Percentiles rank a stretch among this genome's conserved stretches.
These are phyloP conservation scores for Eupithecia exiguata DNA, from an alignment of 2,888 invertebrate genomes.

Conservation along the genomic window DNA sequence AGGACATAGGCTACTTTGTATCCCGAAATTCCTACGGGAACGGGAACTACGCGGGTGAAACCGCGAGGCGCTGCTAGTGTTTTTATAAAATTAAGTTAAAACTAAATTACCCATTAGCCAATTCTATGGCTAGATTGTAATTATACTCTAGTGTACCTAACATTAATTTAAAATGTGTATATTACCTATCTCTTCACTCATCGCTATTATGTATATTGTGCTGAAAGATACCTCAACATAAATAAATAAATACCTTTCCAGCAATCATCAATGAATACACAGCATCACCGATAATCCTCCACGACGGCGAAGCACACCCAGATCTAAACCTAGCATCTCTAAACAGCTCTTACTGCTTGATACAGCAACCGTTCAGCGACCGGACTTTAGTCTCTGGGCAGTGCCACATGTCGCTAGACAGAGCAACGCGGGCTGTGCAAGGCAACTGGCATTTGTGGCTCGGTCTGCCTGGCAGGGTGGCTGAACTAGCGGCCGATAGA, in stretches of 20 bases:
- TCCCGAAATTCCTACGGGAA: too few relatives aligned
- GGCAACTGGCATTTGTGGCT: slow-evolving; percentile 76
- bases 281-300: slow-evolving; percentile 58
- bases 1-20: too few relatives aligned
- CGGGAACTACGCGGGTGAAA: too few relatives aligned
- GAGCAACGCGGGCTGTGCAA: slow-evolving; percentile 71
- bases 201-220: too few relatives aligned
- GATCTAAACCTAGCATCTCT: slow-evolving; percentile 60
- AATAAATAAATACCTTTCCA: slow-evolving; percentile 26
- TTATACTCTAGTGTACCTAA: too few relatives aligned
- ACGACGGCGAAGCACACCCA: slow-evolving; percentile 60
- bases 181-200: too few relatives aligned
- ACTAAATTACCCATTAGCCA: too few relatives aligned
- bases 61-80: too few relatives aligned
- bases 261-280: slow-evolving; percentile 49
- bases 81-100: too few relatives aligned
- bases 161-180: too few relatives aligned
- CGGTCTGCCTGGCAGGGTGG: slow-evolving; percentile 73
- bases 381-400: slow-evolving; percentile 70
- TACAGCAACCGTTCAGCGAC: slow-evolving; percentile 72
- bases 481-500: slow-evolving; percentile 67
- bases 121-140: too few relatives aligned
- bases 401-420: slow-evolving; percentile 68
- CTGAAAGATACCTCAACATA: too few relatives aligned
- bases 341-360: slow-evolving; percentile 68